Evolutionary conservation across 1,140 invertebrate genomes (phyloP), one percentile per base, ranked within the genome.

Genomic region (Branchinecta lynchi): DNA sequence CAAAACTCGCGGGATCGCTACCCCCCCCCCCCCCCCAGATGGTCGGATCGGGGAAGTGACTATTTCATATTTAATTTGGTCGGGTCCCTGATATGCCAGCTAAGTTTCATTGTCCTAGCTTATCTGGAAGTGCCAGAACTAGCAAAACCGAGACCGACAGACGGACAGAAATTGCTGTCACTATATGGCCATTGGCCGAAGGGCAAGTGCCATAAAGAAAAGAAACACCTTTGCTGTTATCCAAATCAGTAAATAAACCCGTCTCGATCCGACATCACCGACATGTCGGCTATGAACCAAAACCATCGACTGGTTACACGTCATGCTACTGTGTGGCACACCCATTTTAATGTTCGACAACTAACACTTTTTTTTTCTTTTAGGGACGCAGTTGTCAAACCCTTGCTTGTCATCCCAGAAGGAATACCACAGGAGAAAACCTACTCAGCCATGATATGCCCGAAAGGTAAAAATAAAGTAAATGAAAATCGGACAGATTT

Each of bases 341-440:
- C 32, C 32, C 32, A 1, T n/a, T 3, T 32, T 32, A 32, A 5
- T 5, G 2, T 32, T 32, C 32, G 32, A 32, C 32, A 32, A 32
- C 32, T 32, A 5, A 32, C 1, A 32, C 12, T 60, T 60, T 20
- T 60, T 12, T 60, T 60, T 60, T 20, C 75, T 76, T 76, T 73
- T 74, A 84, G 84, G 68, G 85, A 86, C 71, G 79, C 80, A 51
- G 80, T 86, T 6, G 74, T 83, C 3, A 84, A 86, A 68, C 77
- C 81, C 43, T 78, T 86, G 8, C 73, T 82, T 6, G 82, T 87
- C 0, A 79, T 83, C 60, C 81, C 84, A 3, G 86, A 87, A 77
- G 85, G 85, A 1, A 81, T 84, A 10, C 82, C 81, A 0, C 75
- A 82, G 0, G 81, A 85, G 69, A 78, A 82, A 46, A 80, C 81